Evolutionary conservation across 2,113 vertebrate species (phyloP).

Genomic region (Cacatua alba): DNA sequence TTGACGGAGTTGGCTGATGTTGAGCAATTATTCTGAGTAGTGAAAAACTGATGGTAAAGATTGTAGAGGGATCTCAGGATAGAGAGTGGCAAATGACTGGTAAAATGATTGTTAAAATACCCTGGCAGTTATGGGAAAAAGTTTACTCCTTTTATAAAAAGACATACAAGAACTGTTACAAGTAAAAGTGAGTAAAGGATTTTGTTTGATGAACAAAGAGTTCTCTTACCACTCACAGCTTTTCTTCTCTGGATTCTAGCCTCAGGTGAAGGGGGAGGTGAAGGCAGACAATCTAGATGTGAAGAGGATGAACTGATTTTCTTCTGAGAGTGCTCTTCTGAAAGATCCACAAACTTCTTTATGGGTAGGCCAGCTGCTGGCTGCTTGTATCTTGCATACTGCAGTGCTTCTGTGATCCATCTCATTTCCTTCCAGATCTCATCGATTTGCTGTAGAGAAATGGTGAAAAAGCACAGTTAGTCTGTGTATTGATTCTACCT

Average conservation of each 20-base stretch:
- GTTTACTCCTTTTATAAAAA: neutral
- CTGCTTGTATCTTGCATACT: conserved; percentile 93
- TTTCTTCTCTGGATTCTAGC: conserved; percentile 81
- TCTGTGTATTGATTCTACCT: neutral
- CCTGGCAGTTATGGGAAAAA: neutral
- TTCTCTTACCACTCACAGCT: conserved; percentile 82
- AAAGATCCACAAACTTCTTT: conserved; percentile 81
- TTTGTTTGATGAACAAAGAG: neutral
- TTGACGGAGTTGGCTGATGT: neutral
- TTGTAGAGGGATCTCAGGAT: neutral
- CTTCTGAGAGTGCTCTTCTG: conserved; percentile 73
- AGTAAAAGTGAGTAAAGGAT: neutral
- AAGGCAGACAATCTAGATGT: conserved; percentile 89
- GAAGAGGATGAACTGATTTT: conserved; percentile 93
- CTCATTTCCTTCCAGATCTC: conserved; percentile 92
- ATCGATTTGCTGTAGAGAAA: conserved; percentile 86
- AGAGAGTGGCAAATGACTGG: neutral
- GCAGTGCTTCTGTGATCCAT: conserved; percentile 94
- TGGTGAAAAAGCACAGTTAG: neutral
- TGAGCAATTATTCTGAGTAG: neutral
- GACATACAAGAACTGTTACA: neutral
- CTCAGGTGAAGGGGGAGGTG: conserved; percentile 89
- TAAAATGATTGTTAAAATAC: neutral
- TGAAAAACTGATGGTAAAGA: neutral
- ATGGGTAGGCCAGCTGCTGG: conserved; percentile 84